Conservation (phyloP, 1,140 invertebrate genomes). For the Lucilia cuprina region DNA sequence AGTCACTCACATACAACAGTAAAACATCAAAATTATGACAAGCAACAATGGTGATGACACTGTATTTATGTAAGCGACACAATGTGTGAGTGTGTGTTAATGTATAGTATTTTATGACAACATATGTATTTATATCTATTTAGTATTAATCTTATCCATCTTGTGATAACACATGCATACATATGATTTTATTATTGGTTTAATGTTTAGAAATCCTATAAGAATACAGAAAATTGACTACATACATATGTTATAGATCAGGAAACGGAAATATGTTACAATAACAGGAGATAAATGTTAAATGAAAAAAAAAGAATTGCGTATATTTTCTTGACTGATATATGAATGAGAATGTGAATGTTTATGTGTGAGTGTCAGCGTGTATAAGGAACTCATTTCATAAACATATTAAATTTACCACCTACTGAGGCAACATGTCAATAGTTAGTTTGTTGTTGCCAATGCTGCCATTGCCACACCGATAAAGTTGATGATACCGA, state of each 20-base stretch:
- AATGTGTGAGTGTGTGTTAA: neutral
- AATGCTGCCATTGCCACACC: neutral
- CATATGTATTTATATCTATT: neutral
- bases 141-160: neutral
- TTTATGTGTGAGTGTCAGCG: too few relatives aligned
- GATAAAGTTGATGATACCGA: neutral
- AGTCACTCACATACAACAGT: neutral
- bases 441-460: neutral
- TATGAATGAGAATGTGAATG: too few relatives aligned
- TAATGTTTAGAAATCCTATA: neutral
- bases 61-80: neutral
- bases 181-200: constrained; percentile 3
- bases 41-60: neutral
- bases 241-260: neutral
- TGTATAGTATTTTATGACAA: neutral
- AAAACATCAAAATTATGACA: neutral
- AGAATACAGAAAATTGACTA: too few relatives aligned
- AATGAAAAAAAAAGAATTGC: too few relatives aligned
- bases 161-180: neutral
- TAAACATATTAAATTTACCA: neutral
- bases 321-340: too few relatives aligned
- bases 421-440: constrained; percentile 3
- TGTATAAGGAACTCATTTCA: neutral
- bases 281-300: neutral
- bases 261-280: constrained; percentile 11